Conservation (phyloP, 2,113 vertebrate genomes). For the Pagrus major region DNA sequence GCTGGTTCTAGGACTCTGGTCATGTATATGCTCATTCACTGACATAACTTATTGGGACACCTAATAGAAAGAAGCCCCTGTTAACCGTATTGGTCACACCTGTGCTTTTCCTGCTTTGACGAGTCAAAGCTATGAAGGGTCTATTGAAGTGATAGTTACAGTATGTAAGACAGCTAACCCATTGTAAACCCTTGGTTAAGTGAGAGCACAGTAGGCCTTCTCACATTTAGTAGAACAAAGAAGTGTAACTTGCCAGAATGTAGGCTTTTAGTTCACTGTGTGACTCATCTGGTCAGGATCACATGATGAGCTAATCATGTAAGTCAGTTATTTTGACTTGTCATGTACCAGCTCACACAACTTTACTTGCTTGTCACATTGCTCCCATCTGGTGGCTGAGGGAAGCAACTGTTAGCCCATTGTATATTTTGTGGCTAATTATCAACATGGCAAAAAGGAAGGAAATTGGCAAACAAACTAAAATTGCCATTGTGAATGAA, state of each 20-base stretch:
- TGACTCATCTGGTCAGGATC: neutral
- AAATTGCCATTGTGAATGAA: constrained; percentile 10
- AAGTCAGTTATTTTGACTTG: neutral
- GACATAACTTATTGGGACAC: too few species aligned
- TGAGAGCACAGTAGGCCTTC: neutral
- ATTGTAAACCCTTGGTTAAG: neutral
- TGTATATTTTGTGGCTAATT: neutral
- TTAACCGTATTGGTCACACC: too few species aligned
- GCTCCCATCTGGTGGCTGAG: constrained; percentile 33
- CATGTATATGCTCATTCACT: too few species aligned
- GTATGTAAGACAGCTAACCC: too few species aligned
- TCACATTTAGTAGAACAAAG: neutral
- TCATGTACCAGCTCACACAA: neutral
- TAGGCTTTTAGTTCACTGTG: neutral
- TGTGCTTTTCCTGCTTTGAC: too few species aligned
- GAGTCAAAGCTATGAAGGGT: too few species aligned
- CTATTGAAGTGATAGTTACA: too few species aligned
- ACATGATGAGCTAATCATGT: neutral
- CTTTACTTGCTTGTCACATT: neutral
- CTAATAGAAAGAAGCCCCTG: too few species aligned
- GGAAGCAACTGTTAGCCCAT: neutral
- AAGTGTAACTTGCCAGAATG: neutral
- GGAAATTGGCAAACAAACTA: constrained; percentile 1
- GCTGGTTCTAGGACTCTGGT: too few species aligned
- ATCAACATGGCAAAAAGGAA: neutral